phyloP scores from a whole-genome alignment of 2,888 invertebrate genomes.

The Beris chalybata region DNA sequence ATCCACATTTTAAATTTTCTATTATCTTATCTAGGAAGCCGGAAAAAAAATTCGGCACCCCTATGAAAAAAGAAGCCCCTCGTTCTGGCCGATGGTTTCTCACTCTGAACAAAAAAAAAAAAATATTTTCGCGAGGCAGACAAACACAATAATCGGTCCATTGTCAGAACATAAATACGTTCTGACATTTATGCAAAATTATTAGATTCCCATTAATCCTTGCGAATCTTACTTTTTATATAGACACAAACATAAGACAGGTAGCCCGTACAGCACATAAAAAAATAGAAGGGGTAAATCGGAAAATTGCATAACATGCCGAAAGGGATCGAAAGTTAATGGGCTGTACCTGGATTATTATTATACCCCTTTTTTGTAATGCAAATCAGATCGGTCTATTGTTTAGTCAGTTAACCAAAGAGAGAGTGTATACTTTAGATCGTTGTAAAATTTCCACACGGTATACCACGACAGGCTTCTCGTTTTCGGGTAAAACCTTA shows the following conservation, averaged over 20 bases:
- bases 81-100: constrained; percentile 21
- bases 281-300: no score
- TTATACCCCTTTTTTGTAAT: constrained; percentile 22
- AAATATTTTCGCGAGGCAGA: constrained; percentile 5
- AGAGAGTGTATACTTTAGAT: neutral
- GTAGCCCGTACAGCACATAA: no score
- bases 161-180: constrained; percentile 28
- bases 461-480: constrained; percentile 14
- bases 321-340: constrained; percentile 24
- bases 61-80: no score
- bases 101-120: constrained; percentile 14
- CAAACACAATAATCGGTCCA: constrained; percentile 28
- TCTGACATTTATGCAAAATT: constrained; percentile 31
- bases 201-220: constrained; percentile 30
- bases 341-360: constrained; percentile 21
- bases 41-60: no score
- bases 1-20: no score
- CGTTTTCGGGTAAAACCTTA: neutral
- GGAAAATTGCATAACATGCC: constrained; percentile 24
- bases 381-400: constrained; percentile 16
- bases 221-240: constrained; percentile 18
- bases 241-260: neutral
- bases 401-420: constrained; percentile 16
- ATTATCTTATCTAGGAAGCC: no score
- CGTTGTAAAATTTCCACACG: constrained; percentile 13